These are phyloP conservation scores for Virgularia gustaviana DNA, from an alignment of 92 coral and sea anemone species.

Conservation along the genomic window DNA sequence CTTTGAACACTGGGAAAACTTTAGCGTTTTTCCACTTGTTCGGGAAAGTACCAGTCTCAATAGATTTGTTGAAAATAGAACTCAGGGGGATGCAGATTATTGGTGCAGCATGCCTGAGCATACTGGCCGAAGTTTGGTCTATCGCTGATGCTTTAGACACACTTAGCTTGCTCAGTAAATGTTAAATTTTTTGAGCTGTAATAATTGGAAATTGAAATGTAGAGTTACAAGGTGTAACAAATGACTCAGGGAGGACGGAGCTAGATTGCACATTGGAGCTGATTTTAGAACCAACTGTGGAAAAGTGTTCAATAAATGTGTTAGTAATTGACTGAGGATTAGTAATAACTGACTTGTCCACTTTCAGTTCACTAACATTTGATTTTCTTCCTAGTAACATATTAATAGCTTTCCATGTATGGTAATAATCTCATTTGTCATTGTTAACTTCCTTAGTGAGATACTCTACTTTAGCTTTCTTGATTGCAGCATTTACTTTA, in stretches of 20 bases:
- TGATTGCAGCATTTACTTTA: constrained; percentile 36
- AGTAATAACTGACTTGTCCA: constrained; percentile 1
- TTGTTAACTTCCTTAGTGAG: constrained; percentile 21
- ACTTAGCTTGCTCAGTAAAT: background rate
- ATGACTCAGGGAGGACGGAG: background rate
- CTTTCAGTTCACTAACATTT: background rate
- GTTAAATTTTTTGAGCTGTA: background rate
- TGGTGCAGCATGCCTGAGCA: background rate
- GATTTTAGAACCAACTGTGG: constrained; percentile 21
- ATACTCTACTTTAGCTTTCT: constrained; percentile 40
- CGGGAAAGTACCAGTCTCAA: background rate
- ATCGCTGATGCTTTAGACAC: background rate
- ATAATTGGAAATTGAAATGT: background rate
- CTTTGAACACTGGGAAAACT: background rate
- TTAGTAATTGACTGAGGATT: constrained; percentile 23
- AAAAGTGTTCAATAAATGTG: constrained; percentile 35
- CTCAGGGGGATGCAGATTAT: background rate
- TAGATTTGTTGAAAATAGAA: background rate
- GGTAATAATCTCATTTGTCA: constrained; percentile 12
- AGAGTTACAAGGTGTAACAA: background rate
- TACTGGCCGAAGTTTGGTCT: background rate
- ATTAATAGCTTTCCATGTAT: constrained; percentile 33
- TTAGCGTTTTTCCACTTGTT: background rate
- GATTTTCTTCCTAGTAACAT: constrained; percentile 11
- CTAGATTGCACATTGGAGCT: background rate